Evolutionary conservation across 2,797 vertebrate genomes (phyloP), one percentile per base, ranked within the genome.

Genomic region (Remorina albescens): DNA sequence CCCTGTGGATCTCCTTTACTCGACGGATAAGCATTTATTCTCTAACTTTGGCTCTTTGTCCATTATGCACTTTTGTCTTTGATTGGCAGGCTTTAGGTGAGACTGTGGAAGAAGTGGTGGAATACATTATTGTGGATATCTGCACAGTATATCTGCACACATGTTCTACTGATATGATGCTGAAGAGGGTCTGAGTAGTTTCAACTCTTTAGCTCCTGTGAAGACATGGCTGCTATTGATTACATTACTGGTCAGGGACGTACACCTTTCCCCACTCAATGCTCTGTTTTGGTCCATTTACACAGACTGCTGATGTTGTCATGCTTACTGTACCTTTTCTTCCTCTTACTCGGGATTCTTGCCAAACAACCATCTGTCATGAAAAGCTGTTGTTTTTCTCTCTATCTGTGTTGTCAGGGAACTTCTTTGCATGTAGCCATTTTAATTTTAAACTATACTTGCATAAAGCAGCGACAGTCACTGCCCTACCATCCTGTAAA

Each of bases 401-500:
- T 63, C 65, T 16, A 0, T 58, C 62, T 23, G 19, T 56, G 46
- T 21, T 50, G 70, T 66, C 41, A 30, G 58, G 44, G 16, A 69
- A 58, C 30, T 30, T 36, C 10, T 70, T 42, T 2, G 32, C 61
- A 78, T 73, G 41, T 41, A 26, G 28, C 30, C 16, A 9, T 50
- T 68, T 68, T 61, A 11, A 62, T 71, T 80, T 80, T 41, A 59
- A 63, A 76, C 7, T 34, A 39, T n/a, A 71, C 82, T 80, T 78
- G 68, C 76, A 75, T 75, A 55, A 78, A 73, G 49, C 37, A 46
- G 34, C 61, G 67, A 62, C 76, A 74, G 79, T 82, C 79, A 67
- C 51, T 59, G 74, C 66, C 44, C 36, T 9, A 64, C 83, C 84
- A 86, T 86, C 77, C 79, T 77, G 4, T 1, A 42, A 62, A 30